Percentiles rank a stretch among this genome's conserved stretches.
Evolutionary conservation across 2,888 invertebrate genomes (phyloP).

Genomic region (Luperina testacea): DNA sequence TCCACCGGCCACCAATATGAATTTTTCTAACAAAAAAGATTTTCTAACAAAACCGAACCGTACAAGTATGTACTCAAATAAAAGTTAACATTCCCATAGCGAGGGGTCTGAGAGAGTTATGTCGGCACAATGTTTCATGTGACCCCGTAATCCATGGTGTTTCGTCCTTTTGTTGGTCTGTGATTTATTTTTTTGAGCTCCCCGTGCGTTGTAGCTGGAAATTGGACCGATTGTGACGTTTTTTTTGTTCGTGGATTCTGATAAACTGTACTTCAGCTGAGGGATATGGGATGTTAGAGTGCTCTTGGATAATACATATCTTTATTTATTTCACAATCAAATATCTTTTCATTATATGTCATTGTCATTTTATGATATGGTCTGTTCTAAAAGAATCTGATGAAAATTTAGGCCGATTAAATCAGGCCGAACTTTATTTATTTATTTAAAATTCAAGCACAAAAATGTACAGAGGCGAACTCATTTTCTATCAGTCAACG

Average conservation of each 20-base stretch:
- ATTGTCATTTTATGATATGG: not conserved
- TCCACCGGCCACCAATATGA: slow-evolving; percentile 37
- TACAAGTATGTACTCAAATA: slow-evolving; percentile 65
- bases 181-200: slow-evolving; percentile 58
- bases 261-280: slow-evolving; percentile 8
- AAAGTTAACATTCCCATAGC: slow-evolving; percentile 70
- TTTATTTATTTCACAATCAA: not conserved
- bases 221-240: slow-evolving; percentile 6
- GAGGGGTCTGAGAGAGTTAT: slow-evolving; percentile 67
- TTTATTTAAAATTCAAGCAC: no score
- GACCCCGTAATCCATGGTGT: slow-evolving; percentile 64
- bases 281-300: not conserved
- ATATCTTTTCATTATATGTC: not conserved
- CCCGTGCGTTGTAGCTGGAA: slow-evolving; percentile 17
- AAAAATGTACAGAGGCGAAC: no score
- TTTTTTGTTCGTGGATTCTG: slow-evolving; percentile 10
- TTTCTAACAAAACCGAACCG: slow-evolving; percentile 17
- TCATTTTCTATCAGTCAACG: no score
- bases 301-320: not conserved
- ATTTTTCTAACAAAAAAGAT: slow-evolving; percentile 51
- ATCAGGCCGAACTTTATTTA: not conserved
- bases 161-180: slow-evolving; percentile 63
- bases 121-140: slow-evolving; percentile 66
- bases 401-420: not conserved
- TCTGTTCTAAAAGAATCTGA: not conserved